These are phyloP conservation scores for Heliconius hewitsoni DNA, from an alignment of 1,140 invertebrate species.

Conservation along the genomic window DNA sequence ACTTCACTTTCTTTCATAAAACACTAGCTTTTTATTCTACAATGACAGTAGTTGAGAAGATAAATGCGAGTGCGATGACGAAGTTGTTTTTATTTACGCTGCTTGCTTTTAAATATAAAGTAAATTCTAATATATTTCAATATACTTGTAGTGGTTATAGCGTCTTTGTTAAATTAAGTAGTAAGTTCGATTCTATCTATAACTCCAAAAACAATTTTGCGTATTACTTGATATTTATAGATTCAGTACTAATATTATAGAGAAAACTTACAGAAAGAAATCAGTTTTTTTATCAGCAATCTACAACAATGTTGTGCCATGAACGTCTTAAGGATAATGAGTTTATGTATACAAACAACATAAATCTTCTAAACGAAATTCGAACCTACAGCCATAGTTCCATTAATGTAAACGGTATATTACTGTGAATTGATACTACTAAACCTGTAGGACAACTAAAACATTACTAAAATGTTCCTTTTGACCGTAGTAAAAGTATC, in stretches of 20 bases:
- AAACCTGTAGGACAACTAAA: background rate
- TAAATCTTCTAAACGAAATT: background rate
- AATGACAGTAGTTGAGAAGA: constrained; percentile 7
- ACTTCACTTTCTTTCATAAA: constrained; percentile 5
- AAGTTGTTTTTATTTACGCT: background rate
- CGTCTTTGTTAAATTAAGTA: background rate
- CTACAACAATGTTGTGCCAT: too few relatives aligned
- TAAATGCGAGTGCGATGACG: background rate
- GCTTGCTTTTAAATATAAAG: background rate
- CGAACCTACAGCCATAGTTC: background rate
- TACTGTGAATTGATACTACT: background rate
- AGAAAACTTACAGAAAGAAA: too few relatives aligned
- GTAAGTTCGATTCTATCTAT: background rate
- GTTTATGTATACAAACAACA: too few relatives aligned
- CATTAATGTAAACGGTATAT: background rate
- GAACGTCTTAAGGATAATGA: too few relatives aligned
- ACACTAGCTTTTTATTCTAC: background rate
- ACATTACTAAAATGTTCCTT: background rate
- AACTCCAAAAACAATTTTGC: too few relatives aligned
- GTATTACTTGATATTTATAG: too few relatives aligned
- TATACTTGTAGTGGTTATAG: background rate
- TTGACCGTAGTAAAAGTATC: background rate
- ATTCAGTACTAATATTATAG: too few relatives aligned
- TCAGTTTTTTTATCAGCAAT: too few relatives aligned
- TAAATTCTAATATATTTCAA: background rate